Evolutionary conservation across 2,113 vertebrate species (phyloP).

Genomic region (Notothenia rossii): DNA sequence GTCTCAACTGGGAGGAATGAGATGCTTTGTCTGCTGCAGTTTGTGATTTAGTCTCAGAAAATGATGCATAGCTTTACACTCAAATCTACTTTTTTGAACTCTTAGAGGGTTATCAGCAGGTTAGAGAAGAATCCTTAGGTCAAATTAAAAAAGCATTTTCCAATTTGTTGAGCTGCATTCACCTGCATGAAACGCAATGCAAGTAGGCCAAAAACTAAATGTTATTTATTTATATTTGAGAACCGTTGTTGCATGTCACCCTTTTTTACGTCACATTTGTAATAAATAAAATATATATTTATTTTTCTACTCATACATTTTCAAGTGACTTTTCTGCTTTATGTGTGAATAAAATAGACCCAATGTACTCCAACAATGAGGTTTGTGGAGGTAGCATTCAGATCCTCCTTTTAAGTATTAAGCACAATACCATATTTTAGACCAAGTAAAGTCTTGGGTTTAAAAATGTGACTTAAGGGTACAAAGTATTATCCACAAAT

Average conservation of each 20-base stretch:
- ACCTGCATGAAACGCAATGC: too few relatives aligned
- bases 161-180: not conserved
- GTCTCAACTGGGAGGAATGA: slow-evolving; percentile 1
- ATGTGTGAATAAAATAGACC: not conserved
- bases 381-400: not conserved
- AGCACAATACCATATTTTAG: not conserved
- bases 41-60: not conserved
- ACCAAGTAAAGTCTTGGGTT: not conserved
- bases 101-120: not conserved
- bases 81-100: not conserved
- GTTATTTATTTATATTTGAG: too few relatives aligned
- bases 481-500: not conserved
- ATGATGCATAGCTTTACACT: not conserved
- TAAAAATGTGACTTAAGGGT: not conserved
- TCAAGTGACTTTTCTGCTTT: not conserved
- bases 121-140: not conserved
- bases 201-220: too few relatives aligned
- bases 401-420: not conserved
- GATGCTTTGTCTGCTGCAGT: not conserved
- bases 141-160: not conserved
- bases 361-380: not conserved
- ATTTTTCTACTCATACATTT: not conserved
- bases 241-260: too few relatives aligned
- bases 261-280: too few relatives aligned
- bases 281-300: too few relatives aligned